Conservation (phyloP, 2,113 vertebrate species). For the Chaenogobius annularis region DNA sequence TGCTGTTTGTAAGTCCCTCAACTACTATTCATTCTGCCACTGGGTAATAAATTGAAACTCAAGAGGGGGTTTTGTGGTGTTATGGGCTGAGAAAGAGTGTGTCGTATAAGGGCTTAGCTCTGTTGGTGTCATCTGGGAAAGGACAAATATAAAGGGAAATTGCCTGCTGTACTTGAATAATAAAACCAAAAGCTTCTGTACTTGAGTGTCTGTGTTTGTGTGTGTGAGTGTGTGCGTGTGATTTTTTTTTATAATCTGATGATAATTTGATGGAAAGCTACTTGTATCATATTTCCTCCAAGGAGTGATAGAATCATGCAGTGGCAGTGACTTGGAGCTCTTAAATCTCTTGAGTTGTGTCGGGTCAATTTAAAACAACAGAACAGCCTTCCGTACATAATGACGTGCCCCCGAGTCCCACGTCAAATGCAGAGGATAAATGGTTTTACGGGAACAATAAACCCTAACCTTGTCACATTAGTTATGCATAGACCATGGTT, state of each 20-base stretch:
- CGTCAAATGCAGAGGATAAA: not conserved
- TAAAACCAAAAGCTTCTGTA: constrained; percentile 29
- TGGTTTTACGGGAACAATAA: not conserved
- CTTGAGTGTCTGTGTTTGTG: constrained; percentile 14
- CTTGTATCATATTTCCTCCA: constrained; percentile 18
- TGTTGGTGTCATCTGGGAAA: constrained; percentile 34
- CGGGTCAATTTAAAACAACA: not conserved
- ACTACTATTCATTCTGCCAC: constrained; percentile 31
- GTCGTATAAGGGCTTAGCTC: constrained; percentile 31
- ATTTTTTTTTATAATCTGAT: constrained; percentile 28
- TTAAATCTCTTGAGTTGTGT: too few species aligned
- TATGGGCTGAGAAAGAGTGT: constrained; percentile 32
- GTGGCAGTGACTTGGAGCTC: not conserved
- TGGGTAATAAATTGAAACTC: constrained; percentile 54
- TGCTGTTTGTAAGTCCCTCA: constrained; percentile 33
- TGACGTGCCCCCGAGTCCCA: not conserved
- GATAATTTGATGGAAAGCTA: constrained; percentile 30
- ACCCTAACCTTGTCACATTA: not conserved
- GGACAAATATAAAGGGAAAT: constrained; percentile 49
- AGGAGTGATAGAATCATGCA: not conserved
- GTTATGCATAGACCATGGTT: not conserved
- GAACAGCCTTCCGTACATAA: not conserved
- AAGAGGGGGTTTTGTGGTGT: constrained; percentile 49
- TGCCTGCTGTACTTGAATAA: constrained; percentile 42
- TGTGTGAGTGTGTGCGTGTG: not conserved